Evolutionary conservation across 2,113 vertebrate genomes (phyloP).

Genomic region (Pomatorhinus ruficollis): DNA sequence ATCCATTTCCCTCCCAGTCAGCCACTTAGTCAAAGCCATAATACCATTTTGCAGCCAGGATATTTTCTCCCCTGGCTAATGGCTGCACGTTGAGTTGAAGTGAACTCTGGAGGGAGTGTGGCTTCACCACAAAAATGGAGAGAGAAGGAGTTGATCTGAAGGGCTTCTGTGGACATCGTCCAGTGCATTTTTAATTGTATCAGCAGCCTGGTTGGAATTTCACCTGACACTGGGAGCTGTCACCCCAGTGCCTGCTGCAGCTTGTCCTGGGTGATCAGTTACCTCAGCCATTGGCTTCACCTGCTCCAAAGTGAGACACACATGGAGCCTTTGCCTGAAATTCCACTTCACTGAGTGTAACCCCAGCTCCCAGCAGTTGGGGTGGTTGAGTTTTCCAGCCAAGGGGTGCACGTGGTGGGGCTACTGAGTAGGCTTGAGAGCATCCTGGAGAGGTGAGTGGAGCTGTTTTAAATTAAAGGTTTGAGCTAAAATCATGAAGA

Average conservation of each 20-base stretch:
- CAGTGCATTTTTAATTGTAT: background rate
- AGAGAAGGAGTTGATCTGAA: background rate
- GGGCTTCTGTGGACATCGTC: background rate
- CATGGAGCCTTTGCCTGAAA: rapidly evolving
- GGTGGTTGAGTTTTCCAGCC: background rate
- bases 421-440: background rate
- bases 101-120: background rate
- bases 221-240: background rate
- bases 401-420: rapidly evolving
- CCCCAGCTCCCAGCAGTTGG: rapidly evolving
- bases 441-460: background rate
- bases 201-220: background rate
- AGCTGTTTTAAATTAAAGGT: background rate
- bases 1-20: background rate
- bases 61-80: background rate
- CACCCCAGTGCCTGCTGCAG: background rate
- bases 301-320: background rate
- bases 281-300: background rate
- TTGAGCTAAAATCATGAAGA: background rate
- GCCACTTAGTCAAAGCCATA: background rate
- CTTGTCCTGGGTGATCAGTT: background rate
- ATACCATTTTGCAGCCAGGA: background rate
- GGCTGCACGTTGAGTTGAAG: background rate
- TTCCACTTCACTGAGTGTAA: rapidly evolving
- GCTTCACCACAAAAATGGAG: rapidly evolving